Evolutionary conservation across 2,797 vertebrate species (phyloP).

Genomic region (Schizopygopsis malacanthus): DNA sequence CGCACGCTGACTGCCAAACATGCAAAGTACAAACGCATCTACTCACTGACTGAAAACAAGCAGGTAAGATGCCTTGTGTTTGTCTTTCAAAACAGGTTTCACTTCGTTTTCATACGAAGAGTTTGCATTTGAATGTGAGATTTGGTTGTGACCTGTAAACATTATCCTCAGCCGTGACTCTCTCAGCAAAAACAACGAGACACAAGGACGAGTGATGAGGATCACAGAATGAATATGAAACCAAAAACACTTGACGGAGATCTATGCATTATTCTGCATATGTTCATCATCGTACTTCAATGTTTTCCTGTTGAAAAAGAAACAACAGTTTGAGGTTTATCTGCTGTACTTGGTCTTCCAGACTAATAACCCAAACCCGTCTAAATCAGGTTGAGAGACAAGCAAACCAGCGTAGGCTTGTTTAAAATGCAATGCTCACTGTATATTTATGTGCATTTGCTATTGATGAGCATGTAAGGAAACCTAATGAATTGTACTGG

Average conservation of each 20-base stretch:
- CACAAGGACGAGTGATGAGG: background rate
- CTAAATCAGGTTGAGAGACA: background rate
- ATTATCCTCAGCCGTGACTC: background rate
- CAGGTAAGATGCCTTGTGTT: background rate
- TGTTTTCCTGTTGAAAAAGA: background rate
- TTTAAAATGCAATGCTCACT: background rate
- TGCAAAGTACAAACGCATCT: background rate
- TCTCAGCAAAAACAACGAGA: background rate
- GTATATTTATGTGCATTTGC: no score
- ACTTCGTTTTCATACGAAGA: conserved; percentile 4
- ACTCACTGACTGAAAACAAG: background rate
- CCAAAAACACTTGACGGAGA: background rate
- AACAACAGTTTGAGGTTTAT: background rate
- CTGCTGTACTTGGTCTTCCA: background rate
- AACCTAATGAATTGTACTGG: background rate
- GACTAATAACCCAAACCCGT: background rate
- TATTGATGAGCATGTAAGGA: background rate
- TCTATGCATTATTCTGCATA: background rate
- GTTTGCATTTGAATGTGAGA: conserved; percentile 14
- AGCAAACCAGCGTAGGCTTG: no score
- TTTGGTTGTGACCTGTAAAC: conserved; percentile 25
- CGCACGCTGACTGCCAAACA: conserved; percentile 14
- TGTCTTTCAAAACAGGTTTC: conserved; percentile 17
- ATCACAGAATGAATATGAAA: background rate
- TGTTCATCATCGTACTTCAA: background rate